A percentile compares a stretch with the other conserved stretches of the same genome.
Evolutionary conservation across 1,140 invertebrate genomes (phyloP).

Genomic region (Aphelenchoides fujianensis): DNA sequence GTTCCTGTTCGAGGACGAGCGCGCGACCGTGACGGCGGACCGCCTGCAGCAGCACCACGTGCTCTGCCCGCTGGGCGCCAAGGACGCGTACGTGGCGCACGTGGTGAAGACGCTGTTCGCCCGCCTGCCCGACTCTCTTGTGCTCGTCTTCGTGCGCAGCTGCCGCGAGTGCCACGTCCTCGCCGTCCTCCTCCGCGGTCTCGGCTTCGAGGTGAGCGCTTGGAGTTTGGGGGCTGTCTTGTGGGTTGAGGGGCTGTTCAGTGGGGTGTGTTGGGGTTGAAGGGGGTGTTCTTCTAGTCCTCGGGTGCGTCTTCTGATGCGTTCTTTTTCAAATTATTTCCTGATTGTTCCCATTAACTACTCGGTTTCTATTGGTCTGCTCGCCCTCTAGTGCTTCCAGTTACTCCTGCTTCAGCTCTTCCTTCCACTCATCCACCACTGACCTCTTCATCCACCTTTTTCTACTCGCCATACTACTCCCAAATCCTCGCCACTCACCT

Average conservation of each 20-base stretch:
- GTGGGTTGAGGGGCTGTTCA: too few relatives aligned
- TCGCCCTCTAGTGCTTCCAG: not conserved
- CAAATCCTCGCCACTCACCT: too few relatives aligned
- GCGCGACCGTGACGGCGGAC: conserved; percentile 74
- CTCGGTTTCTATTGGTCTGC: too few relatives aligned
- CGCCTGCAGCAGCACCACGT: conserved; percentile 84
- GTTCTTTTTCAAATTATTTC: too few relatives aligned
- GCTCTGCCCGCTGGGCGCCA: conserved; percentile 79
- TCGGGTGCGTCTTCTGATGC: too few relatives aligned
- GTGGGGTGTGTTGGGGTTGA: too few relatives aligned
- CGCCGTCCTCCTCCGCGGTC: conserved; percentile 54
- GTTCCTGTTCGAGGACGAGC: conserved; percentile 67
- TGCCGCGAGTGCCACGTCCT: conserved; percentile 60
- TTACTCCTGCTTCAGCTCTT: not conserved
- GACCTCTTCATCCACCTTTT: conserved; percentile 18
- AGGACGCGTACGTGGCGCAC: conserved; percentile 89
- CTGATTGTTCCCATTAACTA: conserved; percentile 15
- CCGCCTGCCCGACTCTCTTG: conserved; percentile 32
- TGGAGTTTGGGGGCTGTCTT: too few relatives aligned
- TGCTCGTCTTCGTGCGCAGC: conserved; percentile 58
- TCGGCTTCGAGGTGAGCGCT: conserved; percentile 55
- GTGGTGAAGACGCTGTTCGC: conserved; percentile 73
- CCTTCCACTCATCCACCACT: not conserved
- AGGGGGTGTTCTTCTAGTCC: too few relatives aligned
- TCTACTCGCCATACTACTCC: too few relatives aligned